Evolutionary conservation across 2,888 invertebrate species (phyloP).

Genomic region (Ichneumoninae sp.): DNA sequence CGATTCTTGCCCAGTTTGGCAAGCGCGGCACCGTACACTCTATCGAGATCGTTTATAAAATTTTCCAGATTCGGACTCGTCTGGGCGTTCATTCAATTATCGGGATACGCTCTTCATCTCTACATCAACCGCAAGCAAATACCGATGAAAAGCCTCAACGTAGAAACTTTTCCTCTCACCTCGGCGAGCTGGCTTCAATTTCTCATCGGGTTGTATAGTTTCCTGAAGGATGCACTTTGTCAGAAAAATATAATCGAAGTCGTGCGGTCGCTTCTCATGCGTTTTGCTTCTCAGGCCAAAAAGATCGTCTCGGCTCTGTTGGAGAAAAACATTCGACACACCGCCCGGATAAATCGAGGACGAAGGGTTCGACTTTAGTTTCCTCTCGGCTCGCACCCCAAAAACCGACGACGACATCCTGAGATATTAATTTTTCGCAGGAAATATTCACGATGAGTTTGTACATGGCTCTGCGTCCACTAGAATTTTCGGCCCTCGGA

Average conservation of each 20-base stretch:
- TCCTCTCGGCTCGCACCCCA: background rate
- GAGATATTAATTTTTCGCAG: background rate
- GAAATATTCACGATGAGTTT: slow-evolving; percentile 47
- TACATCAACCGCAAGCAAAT: background rate
- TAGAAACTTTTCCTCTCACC: background rate
- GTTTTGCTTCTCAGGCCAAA: slow-evolving; percentile 30
- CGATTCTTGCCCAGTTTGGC: slow-evolving; percentile 26
- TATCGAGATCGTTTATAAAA: slow-evolving; percentile 18
- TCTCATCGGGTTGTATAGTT: background rate
- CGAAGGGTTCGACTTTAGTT: slow-evolving; percentile 35
- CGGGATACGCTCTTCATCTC: background rate
- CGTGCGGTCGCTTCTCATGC: too few species aligned
- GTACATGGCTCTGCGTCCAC: slow-evolving; percentile 39
- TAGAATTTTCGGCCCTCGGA: slow-evolving; percentile 43
- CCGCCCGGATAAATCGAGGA: slow-evolving; percentile 35
- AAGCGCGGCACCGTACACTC: slow-evolving; percentile 30
- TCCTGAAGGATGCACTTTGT: slow-evolving; percentile 18
- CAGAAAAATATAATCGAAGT: slow-evolving; percentile 21
- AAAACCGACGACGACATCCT: background rate
- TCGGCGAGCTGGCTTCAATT: background rate
- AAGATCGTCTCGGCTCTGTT: background rate
- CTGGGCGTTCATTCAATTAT: slow-evolving; percentile 20
- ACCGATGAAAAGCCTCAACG: too few species aligned
- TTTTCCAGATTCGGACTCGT: slow-evolving; percentile 36
- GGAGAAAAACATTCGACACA: slow-evolving; percentile 37